Conservation (phyloP, 1,140 invertebrate species). For the Lasioglossum baleicum region DNA sequence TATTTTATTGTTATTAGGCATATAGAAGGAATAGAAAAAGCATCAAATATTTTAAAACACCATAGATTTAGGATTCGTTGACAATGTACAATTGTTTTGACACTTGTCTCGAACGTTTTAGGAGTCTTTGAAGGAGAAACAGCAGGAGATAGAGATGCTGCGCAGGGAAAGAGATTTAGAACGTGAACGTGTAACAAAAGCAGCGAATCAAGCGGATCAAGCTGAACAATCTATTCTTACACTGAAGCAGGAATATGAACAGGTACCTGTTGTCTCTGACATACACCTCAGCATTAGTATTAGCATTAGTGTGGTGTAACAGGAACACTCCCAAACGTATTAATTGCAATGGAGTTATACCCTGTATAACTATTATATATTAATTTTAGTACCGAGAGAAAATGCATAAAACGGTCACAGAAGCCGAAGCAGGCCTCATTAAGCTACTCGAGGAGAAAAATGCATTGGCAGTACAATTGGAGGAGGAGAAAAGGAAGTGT, state of each 20-base stretch:
- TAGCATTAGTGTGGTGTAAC: too few relatives aligned
- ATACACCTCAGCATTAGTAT: too few relatives aligned
- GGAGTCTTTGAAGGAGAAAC: slow-evolving; percentile 95
- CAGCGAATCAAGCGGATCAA: slow-evolving; percentile 86
- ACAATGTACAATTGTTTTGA: background rate
- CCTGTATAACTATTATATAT: slow-evolving; percentile 4
- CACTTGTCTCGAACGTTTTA: slow-evolving; percentile 75
- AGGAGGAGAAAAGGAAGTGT: slow-evolving; percentile 92
- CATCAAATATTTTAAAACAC: background rate
- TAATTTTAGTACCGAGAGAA: slow-evolving; percentile 80
- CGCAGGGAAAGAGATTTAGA: slow-evolving; percentile 94
- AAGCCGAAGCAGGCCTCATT: slow-evolving; percentile 73
- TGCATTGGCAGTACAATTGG: slow-evolving; percentile 85
- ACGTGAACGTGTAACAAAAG: slow-evolving; percentile 85
- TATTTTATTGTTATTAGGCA: background rate
- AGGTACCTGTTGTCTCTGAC: slow-evolving; percentile 67
- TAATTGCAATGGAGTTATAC: too few relatives aligned
- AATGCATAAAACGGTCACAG: slow-evolving; percentile 79
- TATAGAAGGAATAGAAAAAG: background rate
- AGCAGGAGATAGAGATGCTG: slow-evolving; percentile 94
- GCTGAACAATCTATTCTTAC: slow-evolving; percentile 80
- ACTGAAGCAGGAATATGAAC: slow-evolving; percentile 81
- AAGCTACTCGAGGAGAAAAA: slow-evolving; percentile 85
- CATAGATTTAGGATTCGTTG: background rate
- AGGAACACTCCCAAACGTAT: too few relatives aligned